phyloP scores from a whole-genome alignment of 2,888 invertebrate genomes.

The Asteroscopus sphinx region DNA sequence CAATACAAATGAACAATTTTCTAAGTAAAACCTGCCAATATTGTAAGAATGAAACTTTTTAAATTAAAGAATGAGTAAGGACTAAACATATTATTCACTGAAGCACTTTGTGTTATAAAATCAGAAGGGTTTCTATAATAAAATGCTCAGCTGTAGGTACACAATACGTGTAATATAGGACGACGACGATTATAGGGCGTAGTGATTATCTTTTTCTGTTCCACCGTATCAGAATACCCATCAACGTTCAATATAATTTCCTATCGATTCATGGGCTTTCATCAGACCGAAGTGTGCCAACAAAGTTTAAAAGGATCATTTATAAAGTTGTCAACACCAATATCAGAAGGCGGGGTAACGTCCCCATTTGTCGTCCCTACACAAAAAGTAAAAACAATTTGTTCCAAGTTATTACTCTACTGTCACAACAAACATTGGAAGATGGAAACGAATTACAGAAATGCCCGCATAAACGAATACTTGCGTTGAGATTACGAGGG shows the following conservation, averaged over 20 bases:
- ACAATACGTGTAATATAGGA: too few relatives aligned
- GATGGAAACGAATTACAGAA: slow-evolving; percentile 12
- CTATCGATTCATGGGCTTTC: slow-evolving; percentile 20
- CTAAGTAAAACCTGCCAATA: too few relatives aligned
- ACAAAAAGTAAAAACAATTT: slow-evolving; percentile 16
- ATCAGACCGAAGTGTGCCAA: slow-evolving; percentile 2
- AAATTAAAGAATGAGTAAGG: too few relatives aligned
- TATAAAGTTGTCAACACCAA: slow-evolving; percentile 19
- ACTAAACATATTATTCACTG: too few relatives aligned
- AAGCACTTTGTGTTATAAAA: too few relatives aligned
- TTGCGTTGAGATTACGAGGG: slow-evolving; percentile 18
- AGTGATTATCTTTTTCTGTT: slow-evolving; percentile 21
- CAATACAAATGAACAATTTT: too few relatives aligned
- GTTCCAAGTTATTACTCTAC: slow-evolving; percentile 2
- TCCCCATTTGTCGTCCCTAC: slow-evolving; percentile 3
- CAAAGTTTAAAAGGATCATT: slow-evolving; percentile 25
- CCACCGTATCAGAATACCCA: slow-evolving; percentile 10
- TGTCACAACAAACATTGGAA: slow-evolving; percentile 13
- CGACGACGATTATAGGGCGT: too few relatives aligned
- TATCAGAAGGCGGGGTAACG: not conserved
- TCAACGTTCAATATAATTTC: slow-evolving; percentile 19
- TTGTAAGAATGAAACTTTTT: too few relatives aligned
- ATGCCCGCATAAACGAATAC: slow-evolving; percentile 36
- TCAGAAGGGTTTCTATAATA: too few relatives aligned
- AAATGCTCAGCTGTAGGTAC: too few relatives aligned